Evolutionary conservation across 2,888 invertebrate species (phyloP).

Genomic region (Flexamia atlantica): DNA sequence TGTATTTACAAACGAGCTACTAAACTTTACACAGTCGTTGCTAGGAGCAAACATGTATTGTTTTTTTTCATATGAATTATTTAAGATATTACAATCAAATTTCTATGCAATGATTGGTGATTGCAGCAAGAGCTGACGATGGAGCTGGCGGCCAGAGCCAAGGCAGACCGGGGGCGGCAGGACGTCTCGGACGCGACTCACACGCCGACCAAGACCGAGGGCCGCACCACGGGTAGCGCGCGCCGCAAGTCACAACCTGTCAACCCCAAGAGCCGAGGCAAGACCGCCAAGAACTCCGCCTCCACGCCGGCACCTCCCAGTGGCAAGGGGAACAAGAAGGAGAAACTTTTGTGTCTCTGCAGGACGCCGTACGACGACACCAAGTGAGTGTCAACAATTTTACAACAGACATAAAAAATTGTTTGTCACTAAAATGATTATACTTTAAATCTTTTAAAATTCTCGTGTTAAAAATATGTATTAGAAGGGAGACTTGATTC

Average conservation of each 20-base stretch:
- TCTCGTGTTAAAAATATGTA: no score
- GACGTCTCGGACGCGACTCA: constrained; percentile 78
- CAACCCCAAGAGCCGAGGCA: constrained; percentile 53
- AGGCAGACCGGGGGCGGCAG: constrained; percentile 84
- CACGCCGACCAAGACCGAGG: constrained; percentile 66
- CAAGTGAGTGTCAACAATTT: constrained; percentile 82
- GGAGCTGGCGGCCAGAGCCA: constrained; percentile 84
- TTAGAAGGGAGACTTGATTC: no score
- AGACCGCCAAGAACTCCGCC: constrained; percentile 24
- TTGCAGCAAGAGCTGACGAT: constrained; percentile 85
- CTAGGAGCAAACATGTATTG: no score
- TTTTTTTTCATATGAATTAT: no score
- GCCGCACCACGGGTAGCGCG: constrained; percentile 50
- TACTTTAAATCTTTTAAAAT: no score
- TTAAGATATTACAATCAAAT: neutral
- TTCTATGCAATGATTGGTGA: neutral
- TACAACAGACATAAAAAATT: no score
- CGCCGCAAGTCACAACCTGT: constrained; percentile 62
- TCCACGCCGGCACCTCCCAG: constrained; percentile 60
- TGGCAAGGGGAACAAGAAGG: constrained; percentile 78
- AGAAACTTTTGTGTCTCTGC: constrained; percentile 94
- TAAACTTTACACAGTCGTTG: no score
- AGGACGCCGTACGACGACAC: constrained; percentile 97
- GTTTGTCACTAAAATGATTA: no score
- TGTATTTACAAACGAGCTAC: no score